phyloP scores from a whole-genome alignment of 1,140 invertebrate species.

The Brachionus rotundiformis region DNA sequence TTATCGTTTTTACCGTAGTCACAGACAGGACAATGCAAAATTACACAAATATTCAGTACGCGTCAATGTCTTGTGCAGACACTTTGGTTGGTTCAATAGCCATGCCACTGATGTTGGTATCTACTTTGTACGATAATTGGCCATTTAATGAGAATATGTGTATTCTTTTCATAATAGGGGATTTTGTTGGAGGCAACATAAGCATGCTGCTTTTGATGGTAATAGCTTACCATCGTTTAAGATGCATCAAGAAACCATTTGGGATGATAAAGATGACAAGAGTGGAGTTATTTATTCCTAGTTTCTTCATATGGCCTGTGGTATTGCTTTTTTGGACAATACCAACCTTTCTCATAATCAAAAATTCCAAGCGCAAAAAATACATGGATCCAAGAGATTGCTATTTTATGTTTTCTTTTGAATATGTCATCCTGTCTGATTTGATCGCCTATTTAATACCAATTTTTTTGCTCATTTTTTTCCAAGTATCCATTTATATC shows the following conservation, averaged over 20 bases:
- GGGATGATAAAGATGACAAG: background rate
- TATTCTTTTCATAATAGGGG: slow-evolving; percentile 16
- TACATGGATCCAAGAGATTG: slow-evolving; percentile 8
- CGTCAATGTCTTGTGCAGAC: slow-evolving; percentile 35
- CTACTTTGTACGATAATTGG: slow-evolving; percentile 26
- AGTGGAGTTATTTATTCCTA: background rate
- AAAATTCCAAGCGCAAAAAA: background rate
- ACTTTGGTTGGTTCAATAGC: slow-evolving; percentile 27
- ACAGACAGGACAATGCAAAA: slow-evolving; percentile 6
- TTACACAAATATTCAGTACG: slow-evolving; percentile 40
- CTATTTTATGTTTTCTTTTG: slow-evolving; percentile 16
- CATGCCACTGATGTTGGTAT: background rate
- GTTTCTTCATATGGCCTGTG: slow-evolving; percentile 6
- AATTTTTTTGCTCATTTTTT: slow-evolving; percentile 18
- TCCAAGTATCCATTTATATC: slow-evolving; percentile 11
- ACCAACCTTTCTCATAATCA: background rate
- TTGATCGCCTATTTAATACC: slow-evolving; percentile 31
- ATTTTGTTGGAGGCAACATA: slow-evolving; percentile 46
- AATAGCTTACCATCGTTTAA: slow-evolving; percentile 12
- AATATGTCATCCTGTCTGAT: slow-evolving; percentile 4
- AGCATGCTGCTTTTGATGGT: slow-evolving; percentile 16
- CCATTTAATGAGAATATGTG: slow-evolving; percentile 40
- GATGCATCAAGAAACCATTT: slow-evolving; percentile 22
- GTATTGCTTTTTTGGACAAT: slow-evolving; percentile 14
- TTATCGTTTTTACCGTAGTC: slow-evolving; percentile 19